A percentile compares a stretch with the other conserved stretches of the same genome.
These are phyloP conservation scores for Polydesmus complanatus DNA, from an alignment of 2,888 invertebrate genomes.

Conservation along the genomic window DNA sequence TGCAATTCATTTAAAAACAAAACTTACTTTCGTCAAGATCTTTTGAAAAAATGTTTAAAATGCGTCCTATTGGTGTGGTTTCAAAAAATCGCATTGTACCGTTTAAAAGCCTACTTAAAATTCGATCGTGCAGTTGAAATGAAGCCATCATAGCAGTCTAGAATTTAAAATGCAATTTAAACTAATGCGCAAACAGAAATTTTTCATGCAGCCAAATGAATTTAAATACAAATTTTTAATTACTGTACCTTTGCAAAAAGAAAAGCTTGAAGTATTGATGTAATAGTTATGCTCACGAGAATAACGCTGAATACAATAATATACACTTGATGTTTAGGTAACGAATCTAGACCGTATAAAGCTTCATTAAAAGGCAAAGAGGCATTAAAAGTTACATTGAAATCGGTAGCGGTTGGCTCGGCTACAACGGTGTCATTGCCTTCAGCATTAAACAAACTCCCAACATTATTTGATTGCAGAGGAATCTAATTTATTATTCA, in stretches of 20 bases:
- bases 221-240: background rate
- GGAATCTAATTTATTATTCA: too few species aligned
- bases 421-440: background rate
- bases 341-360: too few species aligned
- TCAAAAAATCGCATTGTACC: conserved; percentile 41
- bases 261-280: conserved; percentile 7
- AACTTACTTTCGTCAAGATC: conserved; percentile 43
- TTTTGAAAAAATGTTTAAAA: conserved; percentile 43
- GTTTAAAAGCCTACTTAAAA: conserved; percentile 38
- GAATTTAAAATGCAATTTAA: background rate
- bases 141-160: conserved; percentile 39
- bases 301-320: conserved; percentile 7
- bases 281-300: background rate
- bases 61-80: conserved; percentile 39
- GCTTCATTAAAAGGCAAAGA: background rate
- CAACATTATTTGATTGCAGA: background rate
- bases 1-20: background rate
- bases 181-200: too few species aligned
- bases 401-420: background rate
- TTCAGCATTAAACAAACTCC: too few species aligned
- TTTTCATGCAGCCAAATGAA: too few species aligned
- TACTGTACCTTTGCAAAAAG: conserved; percentile 9
- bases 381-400: background rate
- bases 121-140: conserved; percentile 38
- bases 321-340: background rate